These are phyloP conservation scores for Corythaeola cristata DNA, from an alignment of 2,113 vertebrate species.

Conservation along the genomic window DNA sequence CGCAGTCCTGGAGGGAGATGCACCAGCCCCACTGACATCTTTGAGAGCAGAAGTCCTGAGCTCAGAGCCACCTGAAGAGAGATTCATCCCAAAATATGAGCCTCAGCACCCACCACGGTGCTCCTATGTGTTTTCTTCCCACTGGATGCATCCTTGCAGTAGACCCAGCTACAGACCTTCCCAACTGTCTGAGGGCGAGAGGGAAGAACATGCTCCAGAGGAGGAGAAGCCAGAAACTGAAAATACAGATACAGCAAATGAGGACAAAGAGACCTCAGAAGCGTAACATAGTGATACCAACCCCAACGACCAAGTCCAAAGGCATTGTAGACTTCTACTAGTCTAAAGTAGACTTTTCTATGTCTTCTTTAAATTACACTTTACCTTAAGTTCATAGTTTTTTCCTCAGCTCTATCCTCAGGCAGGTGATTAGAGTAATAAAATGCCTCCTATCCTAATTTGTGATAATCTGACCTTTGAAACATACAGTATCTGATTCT, in stretches of 20 bases:
- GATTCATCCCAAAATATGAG: fast-evolving
- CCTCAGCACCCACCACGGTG: fast-evolving
- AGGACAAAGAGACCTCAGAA: background rate
- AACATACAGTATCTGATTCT: background rate
- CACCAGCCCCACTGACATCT: background rate
- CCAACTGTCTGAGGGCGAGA: fast-evolving
- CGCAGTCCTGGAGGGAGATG: background rate
- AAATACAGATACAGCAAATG: fast-evolving
- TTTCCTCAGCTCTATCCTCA: background rate
- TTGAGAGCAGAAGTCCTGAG: background rate
- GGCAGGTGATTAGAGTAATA: background rate
- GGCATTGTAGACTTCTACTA: background rate
- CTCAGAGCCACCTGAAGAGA: background rate
- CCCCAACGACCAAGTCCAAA: background rate
- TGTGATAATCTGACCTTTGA: no score
- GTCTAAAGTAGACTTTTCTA: background rate
- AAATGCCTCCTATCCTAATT: background rate
- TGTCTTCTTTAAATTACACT: background rate
- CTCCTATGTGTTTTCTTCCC: background rate
- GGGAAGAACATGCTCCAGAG: background rate
- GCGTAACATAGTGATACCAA: fast-evolving
- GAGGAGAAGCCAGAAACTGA: background rate
- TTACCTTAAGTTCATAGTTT: background rate
- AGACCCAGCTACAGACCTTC: fast-evolving
- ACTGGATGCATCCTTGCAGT: constrained; percentile 31